Conservation (phyloP, 2,888 invertebrate genomes). For the Cephus pygmeus region DNA sequence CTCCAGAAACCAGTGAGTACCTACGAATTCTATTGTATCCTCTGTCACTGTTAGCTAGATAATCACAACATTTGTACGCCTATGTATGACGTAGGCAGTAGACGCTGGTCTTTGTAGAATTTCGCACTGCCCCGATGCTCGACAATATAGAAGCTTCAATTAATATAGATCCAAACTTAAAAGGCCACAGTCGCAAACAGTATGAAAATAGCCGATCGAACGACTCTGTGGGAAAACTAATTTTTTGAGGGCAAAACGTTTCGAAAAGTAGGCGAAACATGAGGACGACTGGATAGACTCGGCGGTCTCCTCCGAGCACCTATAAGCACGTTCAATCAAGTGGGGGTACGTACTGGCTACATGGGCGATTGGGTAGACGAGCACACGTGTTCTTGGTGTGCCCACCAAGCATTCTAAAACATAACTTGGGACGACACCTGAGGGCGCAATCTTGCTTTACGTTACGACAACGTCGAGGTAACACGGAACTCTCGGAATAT, state of each 20-base stretch:
- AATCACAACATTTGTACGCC: not conserved
- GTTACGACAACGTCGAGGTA: conserved; percentile 28
- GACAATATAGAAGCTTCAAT: conserved; percentile 46
- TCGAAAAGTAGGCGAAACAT: too few species aligned
- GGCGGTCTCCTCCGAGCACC: too few species aligned
- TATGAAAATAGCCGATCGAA: too few species aligned
- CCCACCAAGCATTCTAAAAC: too few species aligned
- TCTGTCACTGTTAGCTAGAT: not conserved
- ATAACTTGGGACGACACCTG: conserved; percentile 30
- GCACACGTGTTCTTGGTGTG: too few species aligned
- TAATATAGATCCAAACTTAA: conserved; percentile 42
- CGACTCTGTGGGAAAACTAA: too few species aligned
- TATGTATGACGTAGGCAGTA: not conserved
- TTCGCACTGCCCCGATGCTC: conserved; percentile 42
- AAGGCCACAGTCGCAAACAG: not conserved
- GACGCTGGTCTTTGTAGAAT: conserved; percentile 38
- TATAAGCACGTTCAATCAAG: too few species aligned
- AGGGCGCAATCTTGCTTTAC: conserved; percentile 40
- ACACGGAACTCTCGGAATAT: too few species aligned
- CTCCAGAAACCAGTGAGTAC: conserved; percentile 70
- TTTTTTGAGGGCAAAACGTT: too few species aligned
- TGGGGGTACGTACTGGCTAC: too few species aligned
- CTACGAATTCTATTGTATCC: not conserved
- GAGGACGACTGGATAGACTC: too few species aligned
- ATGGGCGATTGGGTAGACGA: too few species aligned